Evolutionary conservation across 2,888 invertebrate species (phyloP).

Genomic region (Silvanus unidentatus): DNA sequence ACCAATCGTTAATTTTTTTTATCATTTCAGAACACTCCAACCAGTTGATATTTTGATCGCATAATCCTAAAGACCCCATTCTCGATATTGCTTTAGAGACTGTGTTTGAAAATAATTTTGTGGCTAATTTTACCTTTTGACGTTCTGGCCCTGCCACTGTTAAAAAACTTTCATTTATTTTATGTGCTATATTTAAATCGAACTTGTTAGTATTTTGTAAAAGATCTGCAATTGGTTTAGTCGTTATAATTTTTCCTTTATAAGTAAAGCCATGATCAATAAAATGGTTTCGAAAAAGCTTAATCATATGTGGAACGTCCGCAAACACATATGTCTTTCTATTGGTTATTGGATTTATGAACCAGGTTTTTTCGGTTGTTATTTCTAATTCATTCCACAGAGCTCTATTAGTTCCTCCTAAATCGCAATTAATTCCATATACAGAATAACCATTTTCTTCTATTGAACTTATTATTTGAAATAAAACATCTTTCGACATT

Average conservation of each 20-base stretch:
- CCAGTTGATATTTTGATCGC: too few species aligned
- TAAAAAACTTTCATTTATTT: conserved; percentile 6
- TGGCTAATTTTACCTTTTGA: conserved; percentile 12
- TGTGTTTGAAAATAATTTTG: conserved; percentile 14
- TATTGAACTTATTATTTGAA: conserved; percentile 15
- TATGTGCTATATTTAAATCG: conserved; percentile 11
- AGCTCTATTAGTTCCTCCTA: conserved; percentile 16
- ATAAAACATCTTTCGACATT: conserved; percentile 12
- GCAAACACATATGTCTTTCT: conserved; percentile 16
- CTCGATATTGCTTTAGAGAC: conserved; percentile 7
- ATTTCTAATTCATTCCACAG: conserved; percentile 8
- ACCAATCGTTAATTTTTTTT: conserved; percentile 19
- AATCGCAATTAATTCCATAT: conserved; percentile 20
- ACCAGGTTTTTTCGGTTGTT: conserved; percentile 5
- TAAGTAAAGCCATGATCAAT: conserved; percentile 15
- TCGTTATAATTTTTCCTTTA: conserved; percentile 9
- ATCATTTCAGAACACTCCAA: conserved; percentile 14
- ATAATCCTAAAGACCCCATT: conserved; percentile 4
- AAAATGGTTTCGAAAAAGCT: conserved; percentile 20
- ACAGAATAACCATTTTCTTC: conserved; percentile 22
- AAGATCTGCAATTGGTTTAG: conserved; percentile 2
- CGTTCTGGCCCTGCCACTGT: conserved; percentile 1
- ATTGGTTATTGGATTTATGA: conserved; percentile 10
- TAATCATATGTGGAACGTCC: conserved; percentile 18
- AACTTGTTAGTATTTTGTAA: conserved; percentile 2